phyloP scores from a whole-genome alignment of 2,888 invertebrate species.

The Adineta ricciae region DNA sequence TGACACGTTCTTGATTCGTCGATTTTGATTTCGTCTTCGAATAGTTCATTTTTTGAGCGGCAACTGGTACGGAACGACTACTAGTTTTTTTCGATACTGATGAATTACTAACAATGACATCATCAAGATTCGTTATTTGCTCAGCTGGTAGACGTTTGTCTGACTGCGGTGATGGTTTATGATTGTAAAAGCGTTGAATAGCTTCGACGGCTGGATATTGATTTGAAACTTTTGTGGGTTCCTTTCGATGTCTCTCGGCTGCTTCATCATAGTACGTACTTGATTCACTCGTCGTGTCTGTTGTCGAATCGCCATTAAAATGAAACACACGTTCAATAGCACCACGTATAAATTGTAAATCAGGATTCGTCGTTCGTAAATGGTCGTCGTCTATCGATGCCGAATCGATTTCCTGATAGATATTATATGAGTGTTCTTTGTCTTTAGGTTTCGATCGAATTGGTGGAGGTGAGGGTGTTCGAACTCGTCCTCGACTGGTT shows the following conservation, averaged over 20 bases:
- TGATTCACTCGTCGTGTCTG: neutral
- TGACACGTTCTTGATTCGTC: neutral
- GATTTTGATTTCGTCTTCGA: neutral
- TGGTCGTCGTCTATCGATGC: neutral
- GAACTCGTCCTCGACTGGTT: neutral
- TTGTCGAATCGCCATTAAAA: neutral
- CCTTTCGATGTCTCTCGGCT: too few species aligned
- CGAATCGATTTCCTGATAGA: conserved; percentile 12
- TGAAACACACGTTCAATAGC: neutral
- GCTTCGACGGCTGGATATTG: conserved; percentile 18
- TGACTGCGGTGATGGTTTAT: neutral
- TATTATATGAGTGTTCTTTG: neutral
- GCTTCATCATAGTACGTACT: neutral
- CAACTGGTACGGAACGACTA: neutral
- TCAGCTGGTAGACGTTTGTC: too few species aligned
- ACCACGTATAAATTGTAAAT: conserved; percentile 18
- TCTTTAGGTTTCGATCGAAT: neutral
- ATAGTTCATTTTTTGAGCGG: too few species aligned
- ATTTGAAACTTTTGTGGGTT: neutral
- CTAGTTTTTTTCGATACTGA: neutral
- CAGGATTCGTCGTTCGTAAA: neutral
- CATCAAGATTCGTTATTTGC: conserved; percentile 1
- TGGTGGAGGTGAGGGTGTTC: neutral
- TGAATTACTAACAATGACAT: neutral
- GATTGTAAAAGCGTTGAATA: conserved; percentile 16